Conservation (phyloP, 2,113 vertebrate species). For the Megaceryle maxima region DNA sequence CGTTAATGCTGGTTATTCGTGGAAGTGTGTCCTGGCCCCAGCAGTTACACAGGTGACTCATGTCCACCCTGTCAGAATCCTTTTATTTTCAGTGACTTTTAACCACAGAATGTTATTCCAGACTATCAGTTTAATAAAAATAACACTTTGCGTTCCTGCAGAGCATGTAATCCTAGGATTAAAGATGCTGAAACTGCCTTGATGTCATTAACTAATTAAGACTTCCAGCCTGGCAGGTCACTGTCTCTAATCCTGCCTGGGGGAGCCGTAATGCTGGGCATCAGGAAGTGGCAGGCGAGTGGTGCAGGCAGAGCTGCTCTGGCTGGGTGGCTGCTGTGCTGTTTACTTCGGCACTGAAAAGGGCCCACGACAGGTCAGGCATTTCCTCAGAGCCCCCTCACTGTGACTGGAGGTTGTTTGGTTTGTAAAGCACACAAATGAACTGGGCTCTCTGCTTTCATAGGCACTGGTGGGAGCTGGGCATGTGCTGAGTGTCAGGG, state of each 20-base stretch:
- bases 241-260: background rate
- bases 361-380: background rate
- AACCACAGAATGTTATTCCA: background rate
- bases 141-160: background rate
- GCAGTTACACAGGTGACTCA: slow-evolving; percentile 26
- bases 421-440: background rate
- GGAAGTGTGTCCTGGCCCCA: background rate
- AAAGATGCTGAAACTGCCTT: background rate
- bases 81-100: background rate
- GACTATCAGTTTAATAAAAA: slow-evolving; percentile 23
- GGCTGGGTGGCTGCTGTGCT: background rate
- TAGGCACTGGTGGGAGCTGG: background rate
- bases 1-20: background rate
- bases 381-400: background rate
- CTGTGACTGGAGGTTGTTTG: accelerated
- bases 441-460: background rate
- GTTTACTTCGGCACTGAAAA: background rate
- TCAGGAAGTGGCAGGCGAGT: accelerated
- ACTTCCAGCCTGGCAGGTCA: background rate
- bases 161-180: slow-evolving; percentile 7
- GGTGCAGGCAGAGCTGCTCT: background rate
- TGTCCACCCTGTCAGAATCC: background rate
- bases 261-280: accelerated
- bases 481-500: background rate
- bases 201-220: slow-evolving; percentile 28